phyloP scores from a whole-genome alignment of 2,113 vertebrate species.

The Lamprotornis superbus region DNA sequence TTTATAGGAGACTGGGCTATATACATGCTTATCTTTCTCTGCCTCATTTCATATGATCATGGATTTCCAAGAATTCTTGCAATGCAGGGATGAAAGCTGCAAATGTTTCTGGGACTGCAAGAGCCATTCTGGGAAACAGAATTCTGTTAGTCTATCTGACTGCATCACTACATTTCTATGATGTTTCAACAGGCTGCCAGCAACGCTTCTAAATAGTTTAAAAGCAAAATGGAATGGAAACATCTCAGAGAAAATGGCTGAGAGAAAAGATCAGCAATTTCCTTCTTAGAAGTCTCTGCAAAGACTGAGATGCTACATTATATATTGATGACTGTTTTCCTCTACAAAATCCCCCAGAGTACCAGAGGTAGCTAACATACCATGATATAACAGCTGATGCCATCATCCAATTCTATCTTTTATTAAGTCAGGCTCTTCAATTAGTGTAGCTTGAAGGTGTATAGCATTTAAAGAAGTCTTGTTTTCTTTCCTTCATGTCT shows the following conservation, averaged over 20 bases:
- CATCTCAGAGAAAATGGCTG: not conserved
- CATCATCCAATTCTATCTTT: not conserved
- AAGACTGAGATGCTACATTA: not conserved
- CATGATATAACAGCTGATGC: not conserved
- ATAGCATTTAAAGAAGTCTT: not conserved
- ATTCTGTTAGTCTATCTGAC: not conserved
- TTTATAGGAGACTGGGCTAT: not conserved
- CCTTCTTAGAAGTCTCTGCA: not conserved
- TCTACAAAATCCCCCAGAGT: not conserved
- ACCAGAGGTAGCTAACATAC: not conserved
- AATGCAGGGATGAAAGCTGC: not conserved
- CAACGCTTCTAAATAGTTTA: not conserved
- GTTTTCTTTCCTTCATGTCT: not conserved
- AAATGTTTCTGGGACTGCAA: not conserved
- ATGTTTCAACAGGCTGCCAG: not conserved
- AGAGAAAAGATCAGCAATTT: not conserved
- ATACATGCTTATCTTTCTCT: not conserved
- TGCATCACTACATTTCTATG: not conserved
- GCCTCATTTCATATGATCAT: not conserved
- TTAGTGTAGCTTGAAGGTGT: not conserved
- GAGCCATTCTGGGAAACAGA: not conserved
- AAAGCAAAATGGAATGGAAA: not conserved
- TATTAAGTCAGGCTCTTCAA: not conserved
- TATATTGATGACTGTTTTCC: not conserved
- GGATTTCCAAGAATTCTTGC: not conserved